Evolutionary conservation across 2,888 invertebrate genomes (phyloP), one percentile per base, ranked within the genome.

Genomic region (Creontiades dilutus): DNA sequence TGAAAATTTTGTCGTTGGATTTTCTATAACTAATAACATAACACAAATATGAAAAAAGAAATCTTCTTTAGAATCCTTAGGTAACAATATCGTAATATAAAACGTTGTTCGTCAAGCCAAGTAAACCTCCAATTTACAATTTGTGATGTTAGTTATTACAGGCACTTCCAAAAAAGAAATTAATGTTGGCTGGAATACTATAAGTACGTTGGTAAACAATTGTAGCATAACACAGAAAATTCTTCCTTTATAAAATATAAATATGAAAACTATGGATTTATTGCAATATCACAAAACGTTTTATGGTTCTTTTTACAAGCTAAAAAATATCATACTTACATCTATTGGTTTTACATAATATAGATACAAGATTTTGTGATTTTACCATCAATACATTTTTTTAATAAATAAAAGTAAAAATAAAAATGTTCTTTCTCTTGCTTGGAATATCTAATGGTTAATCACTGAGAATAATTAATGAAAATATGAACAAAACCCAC

Each of bases 201-300:
- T 82, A 82, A 82, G 82, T 82, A 82, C 82, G 46, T 52, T 52
- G n/a, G 4, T 48, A 52, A 52, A 82, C 47, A 23, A 52, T 27
- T 27, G 27, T 1, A 27, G 19, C 13, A 52, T 47, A 82, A 82
- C 23, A 82, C 27, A 80, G 80, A 47, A 80, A 16, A 37, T 16
- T 46, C 19, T 80, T 80, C 5, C 16, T 0, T n/a, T 80, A 47
- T 28, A 80, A 68, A 68, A 48, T 23, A 82, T 52, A 48, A 82
- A 82, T 52, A 82, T 82, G 19, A 82, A 82, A 82, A 19, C 82
- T 82, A 57, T 61, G 37, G 19, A 57, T 55, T 85, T 85, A 85
- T 85, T 85, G 85, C 85, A 61, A 85, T 85, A 85, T 85, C 85
- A 85, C 85, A 85, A 85, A 85, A 85, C 16, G 52, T 82, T 82